Conservation (phyloP, 30 jellyfish, hydroid and myxozoan species). For the Rhopilema esculentum region DNA sequence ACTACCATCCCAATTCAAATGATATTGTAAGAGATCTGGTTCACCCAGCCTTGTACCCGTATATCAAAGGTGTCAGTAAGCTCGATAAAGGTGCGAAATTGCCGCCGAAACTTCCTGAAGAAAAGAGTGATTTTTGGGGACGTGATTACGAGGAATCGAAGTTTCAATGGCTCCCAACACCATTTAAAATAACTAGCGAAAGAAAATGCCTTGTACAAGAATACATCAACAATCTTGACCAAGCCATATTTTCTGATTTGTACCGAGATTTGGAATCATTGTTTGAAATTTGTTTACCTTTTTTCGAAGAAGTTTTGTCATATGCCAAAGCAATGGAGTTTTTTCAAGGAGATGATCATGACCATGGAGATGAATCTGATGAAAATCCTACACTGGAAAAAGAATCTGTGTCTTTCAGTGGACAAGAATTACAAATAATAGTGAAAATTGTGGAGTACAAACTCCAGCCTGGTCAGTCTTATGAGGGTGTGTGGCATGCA, state of each 20-base stretch:
- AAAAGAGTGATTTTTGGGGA: constrained; percentile 79
- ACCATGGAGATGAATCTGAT: constrained; percentile 30
- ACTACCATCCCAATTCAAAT: constrained; percentile 83
- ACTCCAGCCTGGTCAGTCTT: constrained; percentile 76
- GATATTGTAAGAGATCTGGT: constrained; percentile 82
- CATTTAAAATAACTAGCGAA: constrained; percentile 67
- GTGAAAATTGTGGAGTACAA: constrained; percentile 81
- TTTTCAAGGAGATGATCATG: constrained; percentile 25
- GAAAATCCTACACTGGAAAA: constrained; percentile 38
- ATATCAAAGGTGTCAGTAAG: constrained; percentile 69
- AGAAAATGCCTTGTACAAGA: constrained; percentile 74
- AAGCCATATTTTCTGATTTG: constrained; percentile 46
- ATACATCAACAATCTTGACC: constrained; percentile 75
- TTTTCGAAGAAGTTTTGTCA: constrained; percentile 84
- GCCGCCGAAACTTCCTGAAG: constrained; percentile 14
- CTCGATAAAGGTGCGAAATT: constrained; percentile 12
- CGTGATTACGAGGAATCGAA: constrained; percentile 74
- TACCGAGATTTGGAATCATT: constrained; percentile 68
- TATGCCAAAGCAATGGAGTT: constrained; percentile 82
- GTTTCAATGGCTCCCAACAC: constrained; percentile 86
- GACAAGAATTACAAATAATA: constrained; percentile 73
- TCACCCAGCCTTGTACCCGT: constrained; percentile 83
- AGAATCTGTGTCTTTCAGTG: constrained; percentile 48
- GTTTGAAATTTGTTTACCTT: constrained; percentile 72
- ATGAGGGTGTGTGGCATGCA: constrained; percentile 94